Evolutionary conservation across 92 coral and sea anemone species (phyloP), one percentile per base, ranked within the genome.

Genomic region (Palythoa caribaeorum): DNA sequence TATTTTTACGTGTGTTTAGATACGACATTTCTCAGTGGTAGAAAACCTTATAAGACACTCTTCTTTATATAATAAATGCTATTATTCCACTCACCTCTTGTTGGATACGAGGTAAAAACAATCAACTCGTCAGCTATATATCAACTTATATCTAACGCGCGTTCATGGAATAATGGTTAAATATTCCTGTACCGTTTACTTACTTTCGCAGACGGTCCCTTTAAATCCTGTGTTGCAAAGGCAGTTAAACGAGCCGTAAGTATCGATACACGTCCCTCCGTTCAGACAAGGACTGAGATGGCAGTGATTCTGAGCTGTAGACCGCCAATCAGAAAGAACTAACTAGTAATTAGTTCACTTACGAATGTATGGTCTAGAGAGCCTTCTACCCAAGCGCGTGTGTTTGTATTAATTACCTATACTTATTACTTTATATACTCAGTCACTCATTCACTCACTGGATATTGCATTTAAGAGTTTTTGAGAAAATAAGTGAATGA

Each of bases 231-330:
- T 90, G n/a, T 60, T 65, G 85, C 98, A 97, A 81, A 94, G 79
- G 75, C 99, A 97, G 57, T 83, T 89, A 79, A 92, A 91, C 8
- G 97, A 53, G 38, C 90, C 94, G 20, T 91, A 79, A 11, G 89
- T 88, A 53, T 95, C 95, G 85, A 97, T 85, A 76, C 99, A 97
- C 73, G 99, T 92, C 1, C 96, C 99, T 1, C 99, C 99, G 81
- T 97, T 97, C 48, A 97, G 93, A 87, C 99, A 97, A 12, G 98
- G 99, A 81, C 91, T 97, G 83, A 97, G 92, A 65, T 92, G 96
- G 83, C 99, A 97, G 84, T 91, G 98, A 71, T 97, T 96, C 59
- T 95, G 92, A 73, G 90, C 99, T 97, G 73, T 5, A 10, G 68
- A 50, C 36, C 36, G 19, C 53, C 51, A 52, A 86, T 76, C 40